Percentiles rank a stretch among this genome's conserved stretches.
These are phyloP conservation scores for Hylia prasina DNA, from an alignment of 2,113 vertebrate genomes.

Conservation along the genomic window DNA sequence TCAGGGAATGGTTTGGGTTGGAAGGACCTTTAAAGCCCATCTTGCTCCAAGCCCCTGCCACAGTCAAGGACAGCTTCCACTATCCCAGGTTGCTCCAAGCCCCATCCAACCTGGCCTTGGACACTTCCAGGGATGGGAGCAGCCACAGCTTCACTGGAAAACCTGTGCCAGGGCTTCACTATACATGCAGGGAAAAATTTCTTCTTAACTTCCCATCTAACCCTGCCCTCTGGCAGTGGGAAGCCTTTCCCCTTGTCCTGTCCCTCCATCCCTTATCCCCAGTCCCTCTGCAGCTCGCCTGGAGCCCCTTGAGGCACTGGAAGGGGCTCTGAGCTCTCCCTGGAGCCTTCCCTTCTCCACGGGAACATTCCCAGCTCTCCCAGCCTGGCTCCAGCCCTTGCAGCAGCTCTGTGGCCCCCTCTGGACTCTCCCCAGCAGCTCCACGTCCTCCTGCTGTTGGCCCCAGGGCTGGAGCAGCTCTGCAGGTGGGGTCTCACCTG, in stretches of 20 bases:
- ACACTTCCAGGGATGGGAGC: neutral
- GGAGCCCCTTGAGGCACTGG: neutral
- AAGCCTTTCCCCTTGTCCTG: neutral
- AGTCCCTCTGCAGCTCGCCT: neutral
- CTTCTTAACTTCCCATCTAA: accelerated
- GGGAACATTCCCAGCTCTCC: neutral
- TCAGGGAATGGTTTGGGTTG: neutral
- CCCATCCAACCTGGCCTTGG: accelerated
- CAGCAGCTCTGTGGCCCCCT: accelerated
- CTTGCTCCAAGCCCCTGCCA: neutral
- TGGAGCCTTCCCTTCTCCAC: neutral
- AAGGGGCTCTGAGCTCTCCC: neutral
- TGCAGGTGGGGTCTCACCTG: neutral
- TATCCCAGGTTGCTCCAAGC: accelerated
- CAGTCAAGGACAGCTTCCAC: neutral
- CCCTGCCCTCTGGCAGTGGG: neutral
- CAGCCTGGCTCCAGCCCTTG: neutral
- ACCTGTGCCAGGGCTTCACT: accelerated
- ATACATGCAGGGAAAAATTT: accelerated
- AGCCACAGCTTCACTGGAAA: neutral
- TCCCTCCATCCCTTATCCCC: neutral
- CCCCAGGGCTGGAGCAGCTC: neutral
- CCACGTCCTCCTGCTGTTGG: accelerated
- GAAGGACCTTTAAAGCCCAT: neutral
- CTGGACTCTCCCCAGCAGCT: neutral